Percentiles rank a stretch among this genome's conserved stretches.
Evolutionary conservation across 2,888 invertebrate genomes (phyloP).

Genomic region (Steinernema hermaphroditum): DNA sequence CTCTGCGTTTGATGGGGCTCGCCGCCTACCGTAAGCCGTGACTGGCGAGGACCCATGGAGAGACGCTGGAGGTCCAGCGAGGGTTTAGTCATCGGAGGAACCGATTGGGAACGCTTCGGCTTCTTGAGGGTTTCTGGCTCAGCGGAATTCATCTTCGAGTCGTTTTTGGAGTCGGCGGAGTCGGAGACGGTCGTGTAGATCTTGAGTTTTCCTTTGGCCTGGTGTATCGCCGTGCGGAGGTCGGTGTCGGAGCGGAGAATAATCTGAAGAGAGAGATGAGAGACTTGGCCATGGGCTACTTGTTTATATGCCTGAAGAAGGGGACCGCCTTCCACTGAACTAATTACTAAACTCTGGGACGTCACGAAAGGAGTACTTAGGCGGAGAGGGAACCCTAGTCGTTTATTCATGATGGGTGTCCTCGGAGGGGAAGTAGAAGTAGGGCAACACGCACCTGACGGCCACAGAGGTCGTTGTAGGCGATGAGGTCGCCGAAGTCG

Average conservation of each 20-base stretch:
- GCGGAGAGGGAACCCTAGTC: not conserved
- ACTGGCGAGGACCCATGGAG: slow-evolving; percentile 51
- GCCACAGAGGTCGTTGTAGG: slow-evolving; percentile 61
- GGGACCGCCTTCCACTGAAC: not conserved
- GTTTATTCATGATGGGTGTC: no score
- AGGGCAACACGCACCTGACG: slow-evolving; percentile 48
- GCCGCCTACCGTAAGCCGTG: slow-evolving; percentile 54
- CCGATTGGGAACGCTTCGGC: slow-evolving; percentile 55
- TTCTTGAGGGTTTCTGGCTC: slow-evolving; percentile 53
- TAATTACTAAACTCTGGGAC: not conserved
- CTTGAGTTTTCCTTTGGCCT: slow-evolving; percentile 57
- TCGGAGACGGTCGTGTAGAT: slow-evolving; percentile 43
- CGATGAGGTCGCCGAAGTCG: slow-evolving; percentile 60
- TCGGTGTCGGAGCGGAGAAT: slow-evolving; percentile 54
- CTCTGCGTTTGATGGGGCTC: slow-evolving; percentile 47
- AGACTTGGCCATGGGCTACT: no score
- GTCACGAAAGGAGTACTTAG: not conserved
- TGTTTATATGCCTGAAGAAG: not conserved
- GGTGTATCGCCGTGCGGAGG: slow-evolving; percentile 55
- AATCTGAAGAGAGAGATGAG: slow-evolving; percentile 41
- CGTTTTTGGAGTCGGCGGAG: not conserved
- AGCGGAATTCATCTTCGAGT: slow-evolving; percentile 42
- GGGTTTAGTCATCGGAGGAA: slow-evolving; percentile 45
- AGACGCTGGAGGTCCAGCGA: slow-evolving; percentile 49
- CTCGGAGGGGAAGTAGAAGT: not conserved